Evolutionary conservation across 2,797 vertebrate genomes (phyloP).

Genomic region (Echeneis naucrates): DNA sequence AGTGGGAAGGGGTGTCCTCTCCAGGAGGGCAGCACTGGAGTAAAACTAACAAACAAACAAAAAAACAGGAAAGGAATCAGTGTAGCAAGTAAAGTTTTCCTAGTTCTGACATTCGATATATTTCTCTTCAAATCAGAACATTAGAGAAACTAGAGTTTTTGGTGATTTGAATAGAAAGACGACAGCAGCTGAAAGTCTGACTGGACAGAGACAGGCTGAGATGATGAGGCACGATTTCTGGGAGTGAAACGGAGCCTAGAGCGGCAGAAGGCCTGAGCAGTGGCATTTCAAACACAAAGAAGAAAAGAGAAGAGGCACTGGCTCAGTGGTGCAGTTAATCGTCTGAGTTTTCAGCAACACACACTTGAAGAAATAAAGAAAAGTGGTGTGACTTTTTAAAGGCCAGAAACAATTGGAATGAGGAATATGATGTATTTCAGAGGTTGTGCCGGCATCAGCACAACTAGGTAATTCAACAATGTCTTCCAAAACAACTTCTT

Average conservation of each 20-base stretch:
- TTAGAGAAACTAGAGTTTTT: too few relatives aligned
- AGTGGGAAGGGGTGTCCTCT: background rate
- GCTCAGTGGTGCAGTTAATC: slow-evolving; percentile 25
- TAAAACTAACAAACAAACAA: background rate
- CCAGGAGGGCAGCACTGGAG: background rate
- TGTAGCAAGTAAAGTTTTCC: background rate
- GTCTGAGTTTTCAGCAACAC: slow-evolving; percentile 1
- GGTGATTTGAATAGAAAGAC: too few relatives aligned
- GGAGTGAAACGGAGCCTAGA: slow-evolving; percentile 7
- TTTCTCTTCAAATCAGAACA: background rate
- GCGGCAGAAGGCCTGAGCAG: slow-evolving; percentile 19
- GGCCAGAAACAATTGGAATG: background rate
- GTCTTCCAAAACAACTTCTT: background rate
- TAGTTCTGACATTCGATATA: background rate
- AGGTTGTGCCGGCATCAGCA: background rate
- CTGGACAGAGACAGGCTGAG: background rate
- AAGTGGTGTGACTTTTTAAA: slow-evolving; percentile 2
- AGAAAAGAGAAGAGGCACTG: slow-evolving; percentile 2
- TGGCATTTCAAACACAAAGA: slow-evolving; percentile 47
- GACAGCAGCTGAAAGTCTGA: background rate
- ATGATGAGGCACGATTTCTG: background rate
- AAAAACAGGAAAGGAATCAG: background rate
- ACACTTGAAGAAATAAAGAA: slow-evolving; percentile 14
- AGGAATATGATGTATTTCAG: background rate
- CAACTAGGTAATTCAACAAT: background rate